A percentile compares a stretch with the other conserved stretches of the same genome.
Conservation (phyloP, 2,888 invertebrate species). For the Xestoiulus laeticollis region DNA sequence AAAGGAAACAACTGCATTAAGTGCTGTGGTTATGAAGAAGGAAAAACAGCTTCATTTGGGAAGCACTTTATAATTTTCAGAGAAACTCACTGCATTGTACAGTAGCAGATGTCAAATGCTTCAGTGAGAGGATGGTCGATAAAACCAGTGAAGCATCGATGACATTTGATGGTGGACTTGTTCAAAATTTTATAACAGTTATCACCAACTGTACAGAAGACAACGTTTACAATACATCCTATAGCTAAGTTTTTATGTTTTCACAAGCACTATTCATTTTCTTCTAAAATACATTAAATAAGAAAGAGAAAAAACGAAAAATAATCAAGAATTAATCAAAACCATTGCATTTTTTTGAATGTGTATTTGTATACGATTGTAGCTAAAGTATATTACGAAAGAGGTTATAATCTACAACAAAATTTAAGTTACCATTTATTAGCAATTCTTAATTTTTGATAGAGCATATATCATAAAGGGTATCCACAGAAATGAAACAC, state of each 20-base stretch:
- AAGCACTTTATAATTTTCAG: not conserved
- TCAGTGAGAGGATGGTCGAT: not conserved
- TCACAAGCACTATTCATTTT: not conserved
- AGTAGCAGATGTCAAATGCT: not conserved
- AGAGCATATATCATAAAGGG: too few species aligned
- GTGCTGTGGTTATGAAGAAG: not conserved
- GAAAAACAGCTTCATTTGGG: not conserved
- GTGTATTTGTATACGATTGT: too few species aligned
- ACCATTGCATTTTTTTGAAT: too few species aligned
- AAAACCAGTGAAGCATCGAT: not conserved
- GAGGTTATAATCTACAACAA: too few species aligned
- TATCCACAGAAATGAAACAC: too few species aligned
- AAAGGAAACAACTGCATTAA: constrained; percentile 8
- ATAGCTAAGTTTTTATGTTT: not conserved
- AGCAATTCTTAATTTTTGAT: too few species aligned
- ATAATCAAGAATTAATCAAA: too few species aligned
- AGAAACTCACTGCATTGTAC: not conserved
- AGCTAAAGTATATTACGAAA: too few species aligned
- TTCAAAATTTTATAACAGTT: not conserved
- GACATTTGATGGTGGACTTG: not conserved
- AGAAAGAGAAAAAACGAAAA: too few species aligned
- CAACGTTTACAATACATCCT: not conserved
- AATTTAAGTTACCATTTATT: too few species aligned
- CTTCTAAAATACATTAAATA: not conserved
- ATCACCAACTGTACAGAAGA: not conserved